Percentiles rank a stretch among this genome's conserved stretches.
Evolutionary conservation across 2,888 invertebrate genomes (phyloP).

Genomic region (Drosophila pegasa): DNA sequence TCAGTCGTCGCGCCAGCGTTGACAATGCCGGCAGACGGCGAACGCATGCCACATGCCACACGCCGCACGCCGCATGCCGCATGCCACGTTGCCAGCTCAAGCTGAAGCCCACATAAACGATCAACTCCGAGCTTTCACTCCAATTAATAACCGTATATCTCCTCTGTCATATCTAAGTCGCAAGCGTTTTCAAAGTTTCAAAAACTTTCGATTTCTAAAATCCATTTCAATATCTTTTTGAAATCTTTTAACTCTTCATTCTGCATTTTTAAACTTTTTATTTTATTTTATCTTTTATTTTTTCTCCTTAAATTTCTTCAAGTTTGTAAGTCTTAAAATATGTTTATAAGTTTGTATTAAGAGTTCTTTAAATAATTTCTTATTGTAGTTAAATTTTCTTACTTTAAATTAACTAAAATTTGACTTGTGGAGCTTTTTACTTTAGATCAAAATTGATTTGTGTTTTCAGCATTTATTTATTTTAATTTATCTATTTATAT

Average conservation of each 20-base stretch:
- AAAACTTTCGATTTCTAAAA: background rate
- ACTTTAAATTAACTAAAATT: no score
- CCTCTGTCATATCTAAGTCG: background rate
- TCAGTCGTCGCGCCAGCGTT: conserved; percentile 65
- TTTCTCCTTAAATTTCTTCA: no score
- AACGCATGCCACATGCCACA: conserved; percentile 27
- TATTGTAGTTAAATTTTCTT: no score
- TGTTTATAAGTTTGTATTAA: no score
- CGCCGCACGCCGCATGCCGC: background rate
- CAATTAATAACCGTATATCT: background rate
- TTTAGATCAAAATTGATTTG: no score
- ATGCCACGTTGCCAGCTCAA: background rate
- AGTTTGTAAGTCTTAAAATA: no score
- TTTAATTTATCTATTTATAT: no score
- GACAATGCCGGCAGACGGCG: conserved; percentile 38
- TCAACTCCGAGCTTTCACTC: background rate
- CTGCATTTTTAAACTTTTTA: background rate
- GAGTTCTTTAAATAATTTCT: no score
- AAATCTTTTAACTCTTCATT: no score
- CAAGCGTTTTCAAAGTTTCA: background rate
- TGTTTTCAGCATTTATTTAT: no score
- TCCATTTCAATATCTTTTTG: background rate
- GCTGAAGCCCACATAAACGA: background rate
- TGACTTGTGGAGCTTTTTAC: no score
- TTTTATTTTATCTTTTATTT: background rate